Conservation (phyloP, 2,113 vertebrate species). For the Rutilus rutilus region DNA sequence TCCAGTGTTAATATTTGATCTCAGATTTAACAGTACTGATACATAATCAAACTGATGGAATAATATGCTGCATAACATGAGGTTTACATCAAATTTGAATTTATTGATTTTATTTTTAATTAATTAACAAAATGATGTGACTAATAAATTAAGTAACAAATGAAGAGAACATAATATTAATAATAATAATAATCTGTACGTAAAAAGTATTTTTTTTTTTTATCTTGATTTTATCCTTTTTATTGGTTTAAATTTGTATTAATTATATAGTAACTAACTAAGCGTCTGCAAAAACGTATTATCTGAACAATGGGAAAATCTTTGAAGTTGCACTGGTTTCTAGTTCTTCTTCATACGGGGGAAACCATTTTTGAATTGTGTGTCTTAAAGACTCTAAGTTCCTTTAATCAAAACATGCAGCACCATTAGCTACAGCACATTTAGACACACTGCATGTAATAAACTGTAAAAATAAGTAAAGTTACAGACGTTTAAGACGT, state of each 20-base stretch:
- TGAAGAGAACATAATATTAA: background rate
- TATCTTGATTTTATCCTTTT: background rate
- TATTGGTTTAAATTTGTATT: background rate
- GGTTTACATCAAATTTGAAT: constrained; percentile 33
- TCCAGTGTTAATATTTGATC: constrained; percentile 55
- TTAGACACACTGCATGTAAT: background rate
- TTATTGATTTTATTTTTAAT: background rate
- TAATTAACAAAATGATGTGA: too few relatives aligned
- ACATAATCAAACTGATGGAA: constrained; percentile 21
- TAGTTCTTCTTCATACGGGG: background rate
- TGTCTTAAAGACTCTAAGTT: too few relatives aligned
- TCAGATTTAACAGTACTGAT: constrained; percentile 52
- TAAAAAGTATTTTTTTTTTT: background rate
- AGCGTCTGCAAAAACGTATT: background rate
- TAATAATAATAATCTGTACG: background rate
- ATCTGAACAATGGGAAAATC: background rate
- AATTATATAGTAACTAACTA: background rate
- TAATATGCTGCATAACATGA: constrained; percentile 36
- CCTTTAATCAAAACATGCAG: too few relatives aligned
- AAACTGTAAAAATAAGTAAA: background rate
- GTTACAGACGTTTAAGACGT: background rate
- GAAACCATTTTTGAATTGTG: background rate
- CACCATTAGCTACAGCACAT: too few relatives aligned
- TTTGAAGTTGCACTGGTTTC: constrained; percentile 9
- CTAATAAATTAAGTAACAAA: background rate